Conservation (phyloP, 2,113 vertebrate genomes). For the Conger conger region DNA sequence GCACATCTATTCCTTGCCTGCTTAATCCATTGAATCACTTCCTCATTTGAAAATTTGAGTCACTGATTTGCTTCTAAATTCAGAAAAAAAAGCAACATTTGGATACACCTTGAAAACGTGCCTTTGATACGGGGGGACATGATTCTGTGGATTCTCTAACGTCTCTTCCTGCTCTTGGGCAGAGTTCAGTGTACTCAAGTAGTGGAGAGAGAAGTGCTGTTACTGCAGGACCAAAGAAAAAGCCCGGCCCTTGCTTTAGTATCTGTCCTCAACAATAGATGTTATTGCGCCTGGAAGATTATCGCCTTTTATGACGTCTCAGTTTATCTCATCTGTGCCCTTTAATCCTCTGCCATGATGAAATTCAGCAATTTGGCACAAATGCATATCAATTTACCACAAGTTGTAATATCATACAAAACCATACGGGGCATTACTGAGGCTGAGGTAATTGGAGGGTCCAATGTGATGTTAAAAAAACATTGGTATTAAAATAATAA, state of each 20-base stretch:
- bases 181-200: background rate
- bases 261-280: constrained; percentile 36
- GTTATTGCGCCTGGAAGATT: constrained; percentile 49
- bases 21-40: constrained; percentile 20
- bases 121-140: background rate
- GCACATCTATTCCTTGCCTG: constrained; percentile 16
- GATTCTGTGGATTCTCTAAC: background rate
- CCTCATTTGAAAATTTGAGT: constrained; percentile 16
- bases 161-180: background rate
- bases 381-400: background rate
- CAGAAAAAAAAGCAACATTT: background rate
- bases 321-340: constrained; percentile 43
- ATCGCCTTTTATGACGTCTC: constrained; percentile 49
- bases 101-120: background rate
- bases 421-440: background rate
- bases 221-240: background rate
- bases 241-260: background rate
- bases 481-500: constrained; percentile 14
- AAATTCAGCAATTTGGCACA: background rate
- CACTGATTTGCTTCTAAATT: constrained; percentile 10
- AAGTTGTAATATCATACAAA: background rate
- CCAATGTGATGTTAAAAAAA: background rate
- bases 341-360: constrained; percentile 64
- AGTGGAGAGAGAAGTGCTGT: background rate
- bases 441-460: constrained; percentile 1